These are phyloP conservation scores for Palythoa grandiflora DNA, from an alignment of 92 coral and sea anemone species.

Conservation along the genomic window DNA sequence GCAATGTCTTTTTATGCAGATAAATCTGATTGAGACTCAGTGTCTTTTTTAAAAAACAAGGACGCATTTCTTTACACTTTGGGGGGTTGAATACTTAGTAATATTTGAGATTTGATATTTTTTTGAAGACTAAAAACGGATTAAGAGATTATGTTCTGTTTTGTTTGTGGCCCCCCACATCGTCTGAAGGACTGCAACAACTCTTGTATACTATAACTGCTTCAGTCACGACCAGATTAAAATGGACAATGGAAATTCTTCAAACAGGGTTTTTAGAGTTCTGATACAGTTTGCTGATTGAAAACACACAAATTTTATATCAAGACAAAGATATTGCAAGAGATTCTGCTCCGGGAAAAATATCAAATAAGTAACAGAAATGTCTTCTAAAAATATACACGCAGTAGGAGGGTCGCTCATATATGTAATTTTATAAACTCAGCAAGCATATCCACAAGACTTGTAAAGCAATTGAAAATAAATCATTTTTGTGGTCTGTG, in stretches of 20 bases:
- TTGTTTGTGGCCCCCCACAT: conserved; percentile 36
- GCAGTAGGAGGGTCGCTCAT: conserved; percentile 27
- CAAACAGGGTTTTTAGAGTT: neutral
- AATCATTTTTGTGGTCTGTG: conserved; percentile 44
- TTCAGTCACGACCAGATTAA: neutral
- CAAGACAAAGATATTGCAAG: neutral
- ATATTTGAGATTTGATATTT: conserved; percentile 33
- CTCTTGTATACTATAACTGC: neutral
- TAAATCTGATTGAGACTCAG: neutral
- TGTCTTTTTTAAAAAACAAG: neutral
- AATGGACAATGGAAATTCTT: conserved; percentile 5
- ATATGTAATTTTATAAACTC: neutral
- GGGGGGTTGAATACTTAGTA: conserved; percentile 13
- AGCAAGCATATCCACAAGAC: conserved; percentile 9
- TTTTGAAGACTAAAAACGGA: neutral
- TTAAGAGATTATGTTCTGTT: conserved; percentile 28
- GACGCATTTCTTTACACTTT: neutral
- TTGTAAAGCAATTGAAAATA: conserved; percentile 29
- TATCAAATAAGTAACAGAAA: neutral
- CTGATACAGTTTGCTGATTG: neutral
- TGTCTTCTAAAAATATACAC: neutral
- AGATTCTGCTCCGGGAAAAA: neutral
- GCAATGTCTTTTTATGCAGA: neutral
- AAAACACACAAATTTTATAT: neutral
- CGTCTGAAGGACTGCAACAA: neutral